Conservation (phyloP, 2,797 vertebrate species). For the Argentina silus region DNA sequence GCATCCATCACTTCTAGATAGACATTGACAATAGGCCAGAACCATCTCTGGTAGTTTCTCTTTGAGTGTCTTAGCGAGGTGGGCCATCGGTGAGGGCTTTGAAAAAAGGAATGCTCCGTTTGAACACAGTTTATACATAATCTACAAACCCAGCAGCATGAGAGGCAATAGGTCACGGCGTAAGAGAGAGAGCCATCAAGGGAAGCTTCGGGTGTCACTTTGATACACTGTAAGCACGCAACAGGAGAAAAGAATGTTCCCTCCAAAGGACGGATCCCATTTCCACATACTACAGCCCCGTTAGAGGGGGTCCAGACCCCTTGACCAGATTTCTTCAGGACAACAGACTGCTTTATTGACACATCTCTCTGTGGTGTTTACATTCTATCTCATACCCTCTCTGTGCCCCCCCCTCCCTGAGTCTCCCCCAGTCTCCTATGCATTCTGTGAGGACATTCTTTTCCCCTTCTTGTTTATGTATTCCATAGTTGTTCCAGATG, state of each 20-base stretch:
- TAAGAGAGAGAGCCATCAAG: slow-evolving; percentile 36
- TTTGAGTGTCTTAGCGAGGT: slow-evolving; percentile 24
- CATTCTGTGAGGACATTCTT: slow-evolving; percentile 53
- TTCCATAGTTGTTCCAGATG: slow-evolving; percentile 78
- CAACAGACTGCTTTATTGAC: slow-evolving; percentile 61
- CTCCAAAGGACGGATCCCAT: slow-evolving; percentile 54
- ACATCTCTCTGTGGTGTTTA: slow-evolving; percentile 68
- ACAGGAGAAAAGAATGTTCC: slow-evolving; percentile 58
- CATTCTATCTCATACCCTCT: slow-evolving; percentile 66
- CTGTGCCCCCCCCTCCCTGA: not conserved
- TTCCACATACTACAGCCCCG: slow-evolving; percentile 54
- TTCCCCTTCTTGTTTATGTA: slow-evolving; percentile 70
- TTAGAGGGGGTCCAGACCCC: slow-evolving; percentile 58
- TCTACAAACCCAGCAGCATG: slow-evolving; percentile 51
- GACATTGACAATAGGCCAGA: slow-evolving; percentile 30
- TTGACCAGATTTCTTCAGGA: slow-evolving; percentile 60
- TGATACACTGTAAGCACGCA: slow-evolving; percentile 64
- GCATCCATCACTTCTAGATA: slow-evolving; percentile 42
- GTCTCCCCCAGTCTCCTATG: slow-evolving; percentile 39
- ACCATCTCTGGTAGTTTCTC: not conserved
- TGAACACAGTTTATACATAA: slow-evolving; percentile 52
- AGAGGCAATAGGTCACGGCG: slow-evolving; percentile 51
- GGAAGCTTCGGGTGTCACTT: slow-evolving; percentile 58
- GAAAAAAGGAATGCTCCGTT: slow-evolving; percentile 45
- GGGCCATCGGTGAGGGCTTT: slow-evolving; percentile 34